Evolutionary conservation across 2,797 vertebrate species (phyloP).

Genomic region (Xerus rutilus): DNA sequence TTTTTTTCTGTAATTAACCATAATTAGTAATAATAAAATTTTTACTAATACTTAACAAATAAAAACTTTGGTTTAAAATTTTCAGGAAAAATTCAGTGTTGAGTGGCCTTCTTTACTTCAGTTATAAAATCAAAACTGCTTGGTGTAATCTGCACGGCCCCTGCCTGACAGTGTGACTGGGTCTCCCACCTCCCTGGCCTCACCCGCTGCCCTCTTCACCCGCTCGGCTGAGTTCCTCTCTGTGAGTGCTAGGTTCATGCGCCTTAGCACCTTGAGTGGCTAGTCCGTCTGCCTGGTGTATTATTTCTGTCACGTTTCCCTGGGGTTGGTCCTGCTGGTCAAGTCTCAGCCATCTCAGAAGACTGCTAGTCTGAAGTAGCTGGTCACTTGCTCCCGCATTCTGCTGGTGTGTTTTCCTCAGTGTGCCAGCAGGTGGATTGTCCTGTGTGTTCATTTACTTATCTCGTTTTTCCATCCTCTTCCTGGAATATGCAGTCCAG

Average conservation of each 20-base stretch:
- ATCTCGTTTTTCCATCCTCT: background rate
- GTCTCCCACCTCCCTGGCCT: background rate
- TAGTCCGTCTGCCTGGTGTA: background rate
- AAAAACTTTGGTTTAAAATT: background rate
- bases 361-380: background rate
- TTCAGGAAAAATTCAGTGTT: background rate
- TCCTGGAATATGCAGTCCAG: background rate
- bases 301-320: fast-evolving
- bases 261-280: background rate
- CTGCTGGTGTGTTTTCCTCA: background rate
- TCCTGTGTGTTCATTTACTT: background rate
- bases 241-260: fast-evolving
- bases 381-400: fast-evolving
- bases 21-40: background rate
- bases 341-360: background rate
- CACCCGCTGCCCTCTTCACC: background rate
- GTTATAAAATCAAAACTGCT: background rate
- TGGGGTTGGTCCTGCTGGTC: background rate
- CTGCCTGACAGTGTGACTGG: fast-evolving
- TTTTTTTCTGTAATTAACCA: background rate
- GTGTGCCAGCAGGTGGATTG: background rate
- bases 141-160: background rate
- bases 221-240: fast-evolving
- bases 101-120: background rate
- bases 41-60: background rate